Evolutionary conservation across 1,140 invertebrate species (phyloP).

Genomic region (Saccostrea echinata): DNA sequence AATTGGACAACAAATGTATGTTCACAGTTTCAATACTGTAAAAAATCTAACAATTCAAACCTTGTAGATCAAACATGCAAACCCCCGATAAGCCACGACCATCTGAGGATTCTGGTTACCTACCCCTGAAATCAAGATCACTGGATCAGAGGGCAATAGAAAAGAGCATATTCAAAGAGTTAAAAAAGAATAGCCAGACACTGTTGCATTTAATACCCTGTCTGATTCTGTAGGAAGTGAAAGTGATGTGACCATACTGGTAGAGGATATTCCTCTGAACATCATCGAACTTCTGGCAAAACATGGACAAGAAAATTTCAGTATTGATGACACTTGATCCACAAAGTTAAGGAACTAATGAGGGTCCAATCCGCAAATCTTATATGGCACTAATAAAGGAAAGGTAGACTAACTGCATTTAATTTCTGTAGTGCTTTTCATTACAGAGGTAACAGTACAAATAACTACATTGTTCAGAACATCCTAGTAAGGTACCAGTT

Average conservation of each 20-base stretch:
- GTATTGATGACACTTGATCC: neutral
- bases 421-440: constrained; percentile 27
- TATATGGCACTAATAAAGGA: no score
- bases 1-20: neutral
- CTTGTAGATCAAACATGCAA: neutral
- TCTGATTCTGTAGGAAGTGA: constrained; percentile 23
- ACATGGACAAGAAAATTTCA: constrained; percentile 3
- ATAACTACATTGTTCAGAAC: constrained; percentile 37
- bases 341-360: neutral
- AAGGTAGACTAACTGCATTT: no score
- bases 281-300: constrained; percentile 16
- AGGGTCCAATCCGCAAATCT: neutral
- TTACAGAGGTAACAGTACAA: constrained; percentile 9
- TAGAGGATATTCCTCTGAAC: constrained; percentile 20
- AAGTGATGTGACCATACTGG: neutral
- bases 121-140: neutral
- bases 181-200: neutral
- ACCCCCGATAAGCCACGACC: constrained; percentile 6
- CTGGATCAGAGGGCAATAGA: constrained; percentile 8
- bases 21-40: neutral
- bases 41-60: neutral
- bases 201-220: constrained; percentile 8
- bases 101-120: no score
- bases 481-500: neutral
- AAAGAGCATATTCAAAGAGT: neutral